Evolutionary conservation across 2,113 vertebrate species (phyloP), one percentile per base, ranked within the genome.

Genomic region (Charina bottae): DNA sequence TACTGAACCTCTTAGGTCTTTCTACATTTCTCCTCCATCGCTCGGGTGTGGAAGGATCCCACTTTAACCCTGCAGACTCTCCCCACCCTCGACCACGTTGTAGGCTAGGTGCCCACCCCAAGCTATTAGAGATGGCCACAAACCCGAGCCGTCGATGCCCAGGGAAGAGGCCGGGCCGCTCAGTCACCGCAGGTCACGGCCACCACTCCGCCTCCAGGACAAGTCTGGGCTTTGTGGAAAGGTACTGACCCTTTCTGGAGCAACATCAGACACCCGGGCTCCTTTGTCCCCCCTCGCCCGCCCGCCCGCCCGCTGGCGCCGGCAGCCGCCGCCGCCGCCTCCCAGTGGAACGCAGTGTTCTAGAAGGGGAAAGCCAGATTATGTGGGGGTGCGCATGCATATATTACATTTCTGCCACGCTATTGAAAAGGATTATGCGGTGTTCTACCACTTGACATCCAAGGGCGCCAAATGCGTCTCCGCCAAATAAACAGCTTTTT

Each of bases 401-500:
- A 94, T 89, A 93, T 95, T 95, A 21, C 90, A 90, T 53, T 92
- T 85, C 37, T 94, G 64, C 85, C 91, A 62, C 85, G 95, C 94
- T 95, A 94, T 95, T 95, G 96, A 94, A 96, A 95, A 95, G 85
- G 96, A 97, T 96, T 94, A 95, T 94, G 53, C 94, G 90, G 53
- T 95, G 88, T 89, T 93, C 54, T 13, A 72, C 94, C 60, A 92
- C 94, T 96, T 95, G 94, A 94, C 89, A 64, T 21, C 95, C 91
- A 96, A 96, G 96, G 95, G 92, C 95, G 92, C 90, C 95, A 90
- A 94, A 95, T 94, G 95, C 93, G 92, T 93, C 17, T 19, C 94
- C 72, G 93, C 94, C 95, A 95, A 94, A 96, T 94, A 95, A 95
- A 94, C 93, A 94, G 1, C 83, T 54, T 91, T 94, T 94, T 95